Evolutionary conservation across 1,140 invertebrate genomes (phyloP), one percentile per base, ranked within the genome.

Genomic region (Parasteatoda tepidariorum): DNA sequence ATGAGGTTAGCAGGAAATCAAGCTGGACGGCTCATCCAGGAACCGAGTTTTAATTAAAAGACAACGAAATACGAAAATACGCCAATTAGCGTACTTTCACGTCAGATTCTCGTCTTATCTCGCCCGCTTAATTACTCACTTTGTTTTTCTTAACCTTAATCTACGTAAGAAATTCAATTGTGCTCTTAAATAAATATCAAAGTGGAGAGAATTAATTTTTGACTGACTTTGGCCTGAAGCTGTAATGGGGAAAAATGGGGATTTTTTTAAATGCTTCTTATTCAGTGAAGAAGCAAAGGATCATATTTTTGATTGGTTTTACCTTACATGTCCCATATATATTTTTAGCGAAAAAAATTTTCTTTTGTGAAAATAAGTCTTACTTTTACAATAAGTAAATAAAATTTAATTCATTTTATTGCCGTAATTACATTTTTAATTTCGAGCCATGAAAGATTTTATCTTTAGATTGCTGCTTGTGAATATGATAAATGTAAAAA

Each of bases 21-120:
- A 33, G 28, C 18, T 34, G 48, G 75, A 78, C 75, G 34, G 75
- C 75, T 78, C 75, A 62, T 78, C 75, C n/a, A n/a, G n/a, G n/a
- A 78, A 62, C 18, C 28, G 28, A 78, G 48, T 78, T 78, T 78
- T 78, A 78, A 78, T 78, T 78, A 78, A 78, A 78, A 78, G 75
- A 78, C 62, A 78, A 67, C 62, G 41, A 41, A 78, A 78, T 78
- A 38, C 41, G 75, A 78, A 78, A 78, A 78, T 61, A 78, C 64
- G 75, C 41, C 75, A 67, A 78, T 78, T 78, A 67, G 64, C 62
- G 62, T 57, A 78, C 62, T 54, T 67, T 78, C 75, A 33, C 75
- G 62, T 78, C 75, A 78, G 67, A 67, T 78, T 55, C 62, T 66
- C 75, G 18, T 55, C 62, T 34, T 57, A 11, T n/a, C 22, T 55